phyloP scores from a whole-genome alignment of 1,140 invertebrate genomes.

The Diorhabda carinulata region DNA sequence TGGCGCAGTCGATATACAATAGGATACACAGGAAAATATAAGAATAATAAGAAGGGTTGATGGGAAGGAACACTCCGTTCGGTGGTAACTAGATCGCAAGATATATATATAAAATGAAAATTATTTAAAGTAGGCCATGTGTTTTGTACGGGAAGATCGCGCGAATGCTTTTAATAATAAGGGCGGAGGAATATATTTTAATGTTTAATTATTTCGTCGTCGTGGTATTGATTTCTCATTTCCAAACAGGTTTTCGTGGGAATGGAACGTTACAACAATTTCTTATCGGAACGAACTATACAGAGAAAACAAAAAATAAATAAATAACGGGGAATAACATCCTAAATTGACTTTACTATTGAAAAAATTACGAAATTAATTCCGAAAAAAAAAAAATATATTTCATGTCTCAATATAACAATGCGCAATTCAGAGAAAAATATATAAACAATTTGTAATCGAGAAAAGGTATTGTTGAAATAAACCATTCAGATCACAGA shows the following conservation, averaged over 20 bases:
- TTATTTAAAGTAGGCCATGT: slow-evolving; percentile 20
- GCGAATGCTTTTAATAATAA: slow-evolving; percentile 16
- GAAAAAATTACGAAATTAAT: not conserved
- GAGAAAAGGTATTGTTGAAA: too few relatives aligned
- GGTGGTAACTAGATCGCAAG: slow-evolving; percentile 16
- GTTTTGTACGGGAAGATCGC: slow-evolving; percentile 17
- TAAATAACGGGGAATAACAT: not conserved
- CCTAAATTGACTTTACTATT: slow-evolving; percentile 1
- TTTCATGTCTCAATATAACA: too few relatives aligned
- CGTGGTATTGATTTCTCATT: slow-evolving; percentile 16
- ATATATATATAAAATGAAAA: slow-evolving; percentile 13
- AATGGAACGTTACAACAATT: not conserved
- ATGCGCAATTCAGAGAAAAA: too few relatives aligned
- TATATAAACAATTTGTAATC: too few relatives aligned
- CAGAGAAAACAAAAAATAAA: too few relatives aligned
- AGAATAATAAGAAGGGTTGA: slow-evolving; percentile 20
- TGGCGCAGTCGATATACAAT: slow-evolving; percentile 10
- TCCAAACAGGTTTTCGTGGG: slow-evolving; percentile 14
- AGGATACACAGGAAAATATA: not conserved
- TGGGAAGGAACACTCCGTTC: not conserved
- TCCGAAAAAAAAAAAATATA: too few relatives aligned
- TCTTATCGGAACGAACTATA: too few relatives aligned
- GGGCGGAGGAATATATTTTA: slow-evolving; percentile 15
- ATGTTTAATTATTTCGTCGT: slow-evolving; percentile 17
- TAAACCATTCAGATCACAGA: not conserved